Evolutionary conservation across 2,113 vertebrate genomes (phyloP), one percentile per base, ranked within the genome.

Genomic region (Acrocephalus arundinaceus): DNA sequence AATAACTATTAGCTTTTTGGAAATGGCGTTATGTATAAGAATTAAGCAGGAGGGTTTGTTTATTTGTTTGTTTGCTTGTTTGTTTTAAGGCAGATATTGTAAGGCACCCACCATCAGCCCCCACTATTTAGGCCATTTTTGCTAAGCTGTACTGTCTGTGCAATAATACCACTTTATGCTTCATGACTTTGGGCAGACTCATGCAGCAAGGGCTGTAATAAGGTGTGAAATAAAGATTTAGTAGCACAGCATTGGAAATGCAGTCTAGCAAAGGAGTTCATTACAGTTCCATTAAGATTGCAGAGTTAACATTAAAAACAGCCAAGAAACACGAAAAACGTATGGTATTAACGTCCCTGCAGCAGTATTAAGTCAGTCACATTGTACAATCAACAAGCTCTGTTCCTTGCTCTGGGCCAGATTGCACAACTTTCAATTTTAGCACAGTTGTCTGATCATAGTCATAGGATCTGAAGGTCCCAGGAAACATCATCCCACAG

Each of bases 181-280:
- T 93, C 76, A 74, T 84, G 76, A 49, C 31, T 94, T 84, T 85
- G 80, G 62, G 71, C 87, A 92, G 62, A 70, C 45, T 92, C 15
- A n/a, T 62, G 54, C 30, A 79, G 62, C 54, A 94, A 91, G 59
- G 43, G 30, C 71, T 94, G 77, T 95, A 96, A 96, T 89, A 96
- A 92, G 77, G 73, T 94, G 89, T 94, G 83, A 96, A 97, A 95
- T 91, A 93, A 96, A 95, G 95, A 92, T 91, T 95, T 92, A 95
- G 73, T 78, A 84, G 84, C 51, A 86, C 68, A 79, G 58, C 46
- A 89, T 58, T 86, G 57, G 55, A 95, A 95, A 95, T 80, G 76
- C 83, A 90, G 76, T 94, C 68, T 89, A 81, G 72, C 65, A 94
- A 90, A 78, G 70, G 79, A 94, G 92, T 94, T 96, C 93, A 95